phyloP scores from a whole-genome alignment of 2,888 invertebrate species.

The Thera obeliscata region DNA sequence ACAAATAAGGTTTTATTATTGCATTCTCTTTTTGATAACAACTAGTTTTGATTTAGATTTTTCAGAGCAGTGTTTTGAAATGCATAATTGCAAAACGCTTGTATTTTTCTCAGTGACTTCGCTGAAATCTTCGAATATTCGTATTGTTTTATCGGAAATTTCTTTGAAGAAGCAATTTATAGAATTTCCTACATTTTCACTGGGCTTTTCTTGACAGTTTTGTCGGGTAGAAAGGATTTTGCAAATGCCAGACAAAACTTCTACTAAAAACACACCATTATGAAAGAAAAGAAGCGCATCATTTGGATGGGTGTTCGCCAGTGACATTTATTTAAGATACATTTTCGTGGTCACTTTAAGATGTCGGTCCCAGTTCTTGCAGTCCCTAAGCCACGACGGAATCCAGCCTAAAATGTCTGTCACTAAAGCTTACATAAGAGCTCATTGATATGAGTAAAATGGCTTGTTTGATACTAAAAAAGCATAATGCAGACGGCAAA shows the following conservation, averaged over 20 bases:
- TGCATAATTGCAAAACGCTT: constrained; percentile 24
- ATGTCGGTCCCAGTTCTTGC: too few species aligned
- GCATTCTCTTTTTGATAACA: too few species aligned
- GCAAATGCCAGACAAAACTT: background rate
- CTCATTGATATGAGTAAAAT: too few species aligned
- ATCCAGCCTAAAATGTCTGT: too few species aligned
- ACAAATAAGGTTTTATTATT: too few species aligned
- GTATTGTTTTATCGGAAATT: constrained; percentile 33
- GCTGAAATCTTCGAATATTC: constrained; percentile 20
- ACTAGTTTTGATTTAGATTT: background rate
- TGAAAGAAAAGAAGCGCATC: background rate
- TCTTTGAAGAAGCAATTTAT: constrained; percentile 33
- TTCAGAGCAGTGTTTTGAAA: constrained; percentile 18
- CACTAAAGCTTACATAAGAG: too few species aligned
- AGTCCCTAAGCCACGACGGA: too few species aligned
- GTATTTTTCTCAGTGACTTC: constrained; percentile 22
- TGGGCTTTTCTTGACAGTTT: constrained; percentile 26
- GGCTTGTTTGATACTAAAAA: too few species aligned
- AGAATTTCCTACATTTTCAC: constrained; percentile 25
- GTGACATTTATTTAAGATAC: too few species aligned
- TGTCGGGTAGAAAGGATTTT: constrained; percentile 13
- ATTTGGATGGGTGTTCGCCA: too few species aligned
- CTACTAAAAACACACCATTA: background rate
- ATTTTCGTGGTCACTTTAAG: too few species aligned
- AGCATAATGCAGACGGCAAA: too few species aligned